Percentiles rank a stretch among this genome's conserved stretches.
These are phyloP conservation scores for Gryon sp. DNA, from an alignment of 1,140 invertebrate genomes.

Conservation along the genomic window DNA sequence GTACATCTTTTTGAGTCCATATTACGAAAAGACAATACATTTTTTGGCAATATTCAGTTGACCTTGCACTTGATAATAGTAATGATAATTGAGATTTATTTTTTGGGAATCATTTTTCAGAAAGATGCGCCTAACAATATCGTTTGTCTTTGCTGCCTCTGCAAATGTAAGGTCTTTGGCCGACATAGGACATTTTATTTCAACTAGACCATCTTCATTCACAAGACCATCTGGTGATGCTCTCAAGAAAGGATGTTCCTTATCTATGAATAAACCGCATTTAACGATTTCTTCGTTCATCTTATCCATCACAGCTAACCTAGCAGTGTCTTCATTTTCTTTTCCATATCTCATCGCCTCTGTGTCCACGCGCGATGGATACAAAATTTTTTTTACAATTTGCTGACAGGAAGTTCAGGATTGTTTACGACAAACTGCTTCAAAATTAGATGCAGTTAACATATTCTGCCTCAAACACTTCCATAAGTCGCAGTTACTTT, in stretches of 20 bases:
- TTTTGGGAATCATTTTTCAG: no score
- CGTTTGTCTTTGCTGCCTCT: background rate
- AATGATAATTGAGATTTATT: no score
- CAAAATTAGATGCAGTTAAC: slow-evolving; percentile 73
- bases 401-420: slow-evolving; percentile 45
- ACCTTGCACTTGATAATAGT: no score
- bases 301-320: slow-evolving; percentile 50
- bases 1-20: no score
- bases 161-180: background rate
- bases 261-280: slow-evolving; percentile 74
- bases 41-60: no score
- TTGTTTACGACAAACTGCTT: slow-evolving; percentile 61
- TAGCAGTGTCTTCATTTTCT: slow-evolving; percentile 65
- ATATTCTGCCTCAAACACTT: slow-evolving; percentile 53
- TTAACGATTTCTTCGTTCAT: slow-evolving; percentile 56
- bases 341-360: slow-evolving; percentile 54
- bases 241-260: slow-evolving; percentile 46
- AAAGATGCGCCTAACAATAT: no score
- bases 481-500: slow-evolving; percentile 64
- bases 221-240: slow-evolving; percentile 65
- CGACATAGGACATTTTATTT: slow-evolving; percentile 67
- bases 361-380: slow-evolving; percentile 36
- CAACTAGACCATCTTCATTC: slow-evolving; percentile 68
- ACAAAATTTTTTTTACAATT: slow-evolving; percentile 65
- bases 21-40: no score